A percentile compares a stretch with the other conserved stretches of the same genome.
Conservation (phyloP, 2,888 invertebrate genomes). For the Plebejus argus region DNA sequence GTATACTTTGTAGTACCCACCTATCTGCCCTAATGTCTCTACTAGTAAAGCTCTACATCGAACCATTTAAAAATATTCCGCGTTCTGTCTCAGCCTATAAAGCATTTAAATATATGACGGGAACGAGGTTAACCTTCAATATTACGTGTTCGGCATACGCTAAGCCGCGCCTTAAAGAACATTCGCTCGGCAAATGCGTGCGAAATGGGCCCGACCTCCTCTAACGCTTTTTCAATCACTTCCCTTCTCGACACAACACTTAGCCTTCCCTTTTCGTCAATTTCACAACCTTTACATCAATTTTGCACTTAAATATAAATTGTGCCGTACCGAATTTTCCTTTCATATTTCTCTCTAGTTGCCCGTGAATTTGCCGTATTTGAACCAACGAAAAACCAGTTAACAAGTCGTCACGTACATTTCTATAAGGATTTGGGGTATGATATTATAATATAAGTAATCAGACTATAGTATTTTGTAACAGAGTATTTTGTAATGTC, state of each 20-base stretch:
- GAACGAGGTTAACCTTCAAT: constrained; percentile 68
- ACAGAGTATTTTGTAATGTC: too few relatives aligned
- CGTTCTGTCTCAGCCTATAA: background rate
- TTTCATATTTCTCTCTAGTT: constrained; percentile 7
- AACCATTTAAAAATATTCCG: constrained; percentile 38
- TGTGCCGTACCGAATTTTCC: constrained; percentile 34
- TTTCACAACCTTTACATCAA: constrained; percentile 78
- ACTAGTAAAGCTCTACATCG: background rate
- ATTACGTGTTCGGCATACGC: constrained; percentile 75
- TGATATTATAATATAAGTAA: too few relatives aligned
- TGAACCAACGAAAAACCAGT: background rate
- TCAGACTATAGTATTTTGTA: too few relatives aligned
- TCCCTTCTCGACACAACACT: constrained; percentile 66
- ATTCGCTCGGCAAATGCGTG: constrained; percentile 78
- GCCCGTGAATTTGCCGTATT: background rate
- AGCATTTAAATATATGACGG: constrained; percentile 35
- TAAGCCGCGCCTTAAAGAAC: constrained; percentile 72
- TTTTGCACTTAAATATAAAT: constrained; percentile 71
- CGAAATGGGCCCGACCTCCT: constrained; percentile 67
- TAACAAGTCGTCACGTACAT: background rate
- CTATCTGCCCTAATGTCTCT: background rate
- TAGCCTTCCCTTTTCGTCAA: constrained; percentile 79
- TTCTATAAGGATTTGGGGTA: background rate
- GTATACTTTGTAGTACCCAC: too few relatives aligned
- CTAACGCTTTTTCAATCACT: constrained; percentile 70